Percentiles rank a stretch among this genome's conserved stretches.
Conservation (phyloP, 2,888 invertebrate species). For the Vannuccia rotundouncinata region DNA sequence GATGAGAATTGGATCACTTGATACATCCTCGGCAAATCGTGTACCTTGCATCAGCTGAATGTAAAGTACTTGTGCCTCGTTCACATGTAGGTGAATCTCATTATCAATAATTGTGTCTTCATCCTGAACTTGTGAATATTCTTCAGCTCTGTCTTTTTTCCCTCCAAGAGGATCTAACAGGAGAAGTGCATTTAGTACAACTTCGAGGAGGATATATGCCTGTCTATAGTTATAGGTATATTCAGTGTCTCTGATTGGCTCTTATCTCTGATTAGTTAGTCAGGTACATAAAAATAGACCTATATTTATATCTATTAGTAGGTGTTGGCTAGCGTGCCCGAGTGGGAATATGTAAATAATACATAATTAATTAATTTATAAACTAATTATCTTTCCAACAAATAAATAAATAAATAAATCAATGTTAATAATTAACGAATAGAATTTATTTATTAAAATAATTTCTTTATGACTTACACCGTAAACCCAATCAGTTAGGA, state of each 20-base stretch:
- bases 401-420: too few species aligned
- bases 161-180: background rate
- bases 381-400: too few species aligned
- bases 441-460: too few species aligned
- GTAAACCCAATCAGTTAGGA: too few species aligned
- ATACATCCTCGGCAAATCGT: background rate
- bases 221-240: background rate
- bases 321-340: too few species aligned
- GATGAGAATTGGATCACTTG: background rate
- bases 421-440: too few species aligned
- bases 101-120: background rate
- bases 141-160: background rate
- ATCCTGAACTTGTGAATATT: background rate
- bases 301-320: slow-evolving; percentile 20
- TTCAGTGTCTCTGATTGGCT: background rate
- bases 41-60: background rate
- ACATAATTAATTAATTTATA: too few species aligned
- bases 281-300: slow-evolving; percentile 24
- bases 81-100: background rate
- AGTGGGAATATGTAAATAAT: too few species aligned
- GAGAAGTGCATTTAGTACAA: background rate
- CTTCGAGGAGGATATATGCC: background rate
- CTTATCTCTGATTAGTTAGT: background rate
- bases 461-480: too few species aligned
- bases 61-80: background rate